Percentiles rank a stretch among this genome's conserved stretches.
Conservation (phyloP, 2,797 vertebrate genomes). For the Podarcis siculus region DNA sequence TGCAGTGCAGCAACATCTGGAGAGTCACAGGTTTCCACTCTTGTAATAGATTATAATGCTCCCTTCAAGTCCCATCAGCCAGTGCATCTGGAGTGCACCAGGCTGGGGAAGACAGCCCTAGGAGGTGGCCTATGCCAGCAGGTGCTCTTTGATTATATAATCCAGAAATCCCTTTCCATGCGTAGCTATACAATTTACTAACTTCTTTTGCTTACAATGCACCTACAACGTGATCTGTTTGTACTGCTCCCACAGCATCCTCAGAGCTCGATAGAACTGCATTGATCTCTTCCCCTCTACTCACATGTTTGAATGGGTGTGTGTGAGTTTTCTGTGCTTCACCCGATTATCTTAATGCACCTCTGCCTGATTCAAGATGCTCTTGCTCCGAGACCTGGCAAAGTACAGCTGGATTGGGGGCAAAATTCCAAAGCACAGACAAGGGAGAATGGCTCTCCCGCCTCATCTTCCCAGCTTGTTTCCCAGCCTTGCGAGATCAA, state of each 20-base stretch:
- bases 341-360: too few relatives aligned
- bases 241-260: too few relatives aligned
- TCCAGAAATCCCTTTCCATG: neutral
- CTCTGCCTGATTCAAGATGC: neutral
- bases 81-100: too few relatives aligned
- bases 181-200: neutral
- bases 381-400: neutral
- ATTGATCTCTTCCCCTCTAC: neutral
- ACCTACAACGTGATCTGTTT: neutral
- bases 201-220: neutral
- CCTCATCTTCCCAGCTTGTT: neutral
- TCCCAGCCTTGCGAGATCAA: neutral
- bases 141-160: neutral
- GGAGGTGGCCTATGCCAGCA: neutral
- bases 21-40: too few relatives aligned
- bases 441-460: neutral
- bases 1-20: too few relatives aligned
- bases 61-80: too few relatives aligned
- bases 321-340: neutral
- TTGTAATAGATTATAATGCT: too few relatives aligned
- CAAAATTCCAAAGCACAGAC: neutral
- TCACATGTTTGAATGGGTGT: neutral
- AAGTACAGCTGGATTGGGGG: neutral
- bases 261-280: neutral
- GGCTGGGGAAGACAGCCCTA: too few relatives aligned